These are phyloP conservation scores for Rhinogobio ventralis DNA, from an alignment of 2,797 vertebrate genomes.

Conservation along the genomic window DNA sequence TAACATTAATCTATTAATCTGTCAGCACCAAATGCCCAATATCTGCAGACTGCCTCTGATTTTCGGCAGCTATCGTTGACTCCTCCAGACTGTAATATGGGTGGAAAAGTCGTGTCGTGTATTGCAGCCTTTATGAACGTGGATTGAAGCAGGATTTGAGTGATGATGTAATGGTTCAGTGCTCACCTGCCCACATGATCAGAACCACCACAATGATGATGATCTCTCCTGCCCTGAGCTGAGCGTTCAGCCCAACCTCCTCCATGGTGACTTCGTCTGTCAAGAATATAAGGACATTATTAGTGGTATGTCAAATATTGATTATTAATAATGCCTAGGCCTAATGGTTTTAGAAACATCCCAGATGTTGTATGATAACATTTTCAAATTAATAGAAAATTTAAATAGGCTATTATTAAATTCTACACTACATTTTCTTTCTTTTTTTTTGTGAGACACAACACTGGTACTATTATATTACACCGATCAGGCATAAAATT, in stretches of 20 bases:
- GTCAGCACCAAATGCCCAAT: too few relatives aligned
- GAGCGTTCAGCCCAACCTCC: conserved; percentile 86
- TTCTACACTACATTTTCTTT: not conserved
- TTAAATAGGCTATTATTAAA: not conserved
- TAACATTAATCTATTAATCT: too few relatives aligned
- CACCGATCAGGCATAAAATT: too few relatives aligned
- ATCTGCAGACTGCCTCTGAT: too few relatives aligned
- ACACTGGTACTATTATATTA: not conserved
- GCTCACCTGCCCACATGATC: conserved; percentile 96
- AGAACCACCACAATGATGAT: conserved; percentile 96
- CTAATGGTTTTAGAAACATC: not conserved
- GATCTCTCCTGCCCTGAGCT: conserved; percentile 90
- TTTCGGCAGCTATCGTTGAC: too few relatives aligned
- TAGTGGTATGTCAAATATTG: not conserved
- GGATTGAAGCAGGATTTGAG: not conserved
- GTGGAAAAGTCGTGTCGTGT: not conserved
- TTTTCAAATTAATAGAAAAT: not conserved
- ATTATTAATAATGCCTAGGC: not conserved
- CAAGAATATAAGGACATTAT: conserved; percentile 20
- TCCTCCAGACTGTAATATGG: not conserved
- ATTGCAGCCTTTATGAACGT: not conserved
- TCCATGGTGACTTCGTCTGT: conserved; percentile 96
- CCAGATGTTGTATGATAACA: not conserved
- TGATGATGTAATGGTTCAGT: not conserved
- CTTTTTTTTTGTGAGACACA: too few relatives aligned